Evolutionary conservation across 2,888 invertebrate species (phyloP).

Genomic region (Argyra leucocephala): DNA sequence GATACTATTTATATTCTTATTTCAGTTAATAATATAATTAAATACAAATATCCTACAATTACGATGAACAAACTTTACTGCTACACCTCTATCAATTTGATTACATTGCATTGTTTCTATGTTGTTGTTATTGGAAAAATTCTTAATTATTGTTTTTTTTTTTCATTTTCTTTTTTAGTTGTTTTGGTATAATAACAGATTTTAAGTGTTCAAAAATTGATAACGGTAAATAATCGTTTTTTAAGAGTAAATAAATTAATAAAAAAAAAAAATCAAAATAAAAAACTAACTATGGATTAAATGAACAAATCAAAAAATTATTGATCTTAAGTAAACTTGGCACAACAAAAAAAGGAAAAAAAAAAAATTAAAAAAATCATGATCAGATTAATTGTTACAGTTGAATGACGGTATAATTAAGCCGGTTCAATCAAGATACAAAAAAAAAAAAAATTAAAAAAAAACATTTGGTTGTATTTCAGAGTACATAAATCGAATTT

Average conservation of each 20-base stretch:
- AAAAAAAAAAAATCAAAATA: background rate
- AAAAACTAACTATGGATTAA: background rate
- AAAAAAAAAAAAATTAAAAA: background rate
- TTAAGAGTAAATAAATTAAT: background rate
- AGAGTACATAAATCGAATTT: background rate
- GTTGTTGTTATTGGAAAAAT: too few relatives aligned
- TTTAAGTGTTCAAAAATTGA: background rate
- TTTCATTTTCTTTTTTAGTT: too few relatives aligned
- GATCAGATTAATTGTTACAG: background rate
- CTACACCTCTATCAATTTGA: too few relatives aligned
- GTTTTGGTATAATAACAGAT: too few relatives aligned
- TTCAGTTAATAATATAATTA: too few relatives aligned
- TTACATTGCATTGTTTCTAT: too few relatives aligned
- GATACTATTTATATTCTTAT: too few relatives aligned
- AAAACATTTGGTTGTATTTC: too few relatives aligned
- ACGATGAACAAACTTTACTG: too few relatives aligned
- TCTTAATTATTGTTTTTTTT: too few relatives aligned
- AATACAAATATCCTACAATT: too few relatives aligned
- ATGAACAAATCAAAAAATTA: background rate
- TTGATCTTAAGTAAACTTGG: background rate
- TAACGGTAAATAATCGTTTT: background rate
- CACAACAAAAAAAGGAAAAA: background rate
- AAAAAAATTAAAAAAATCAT: background rate
- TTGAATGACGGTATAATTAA: background rate
- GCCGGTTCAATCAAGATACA: background rate